These are phyloP conservation scores for Spodoptera litura DNA, from an alignment of 1,140 invertebrate species.

Conservation along the genomic window DNA sequence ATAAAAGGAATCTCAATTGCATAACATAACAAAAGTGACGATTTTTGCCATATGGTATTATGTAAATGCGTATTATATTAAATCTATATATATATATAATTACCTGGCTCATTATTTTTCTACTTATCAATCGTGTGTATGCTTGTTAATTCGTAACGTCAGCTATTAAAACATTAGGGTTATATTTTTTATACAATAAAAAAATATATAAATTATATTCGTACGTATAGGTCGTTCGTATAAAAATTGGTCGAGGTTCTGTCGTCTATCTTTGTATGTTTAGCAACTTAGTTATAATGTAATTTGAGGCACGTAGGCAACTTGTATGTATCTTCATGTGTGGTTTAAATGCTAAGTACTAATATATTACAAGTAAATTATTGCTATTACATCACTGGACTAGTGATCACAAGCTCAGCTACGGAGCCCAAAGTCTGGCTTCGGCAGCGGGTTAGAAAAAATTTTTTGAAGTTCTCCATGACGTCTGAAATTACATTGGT, in stretches of 20 bases:
- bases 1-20: slow-evolving; percentile 47
- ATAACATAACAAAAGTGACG: slow-evolving; percentile 10
- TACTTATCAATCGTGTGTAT: slow-evolving; percentile 19
- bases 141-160: slow-evolving; percentile 8
- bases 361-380: slow-evolving; percentile 18
- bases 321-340: slow-evolving; percentile 16
- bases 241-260: not conserved
- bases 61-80: not conserved
- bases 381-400: not conserved
- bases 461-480: too few relatives aligned
- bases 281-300: slow-evolving; percentile 13
- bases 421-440: not conserved
- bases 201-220: not conserved
- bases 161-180: not conserved
- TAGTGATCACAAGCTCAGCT: not conserved
- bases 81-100: not conserved
- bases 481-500: too few relatives aligned
- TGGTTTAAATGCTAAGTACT: slow-evolving; percentile 31
- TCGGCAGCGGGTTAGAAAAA: too few relatives aligned
- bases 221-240: not conserved
- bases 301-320: slow-evolving; percentile 11
- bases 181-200: not conserved
- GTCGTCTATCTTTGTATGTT: not conserved
- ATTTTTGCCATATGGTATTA: not conserved
- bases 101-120: slow-evolving; percentile 19